Evolutionary conservation across 2,888 invertebrate species (phyloP).

Genomic region (Maniola hyperantus): DNA sequence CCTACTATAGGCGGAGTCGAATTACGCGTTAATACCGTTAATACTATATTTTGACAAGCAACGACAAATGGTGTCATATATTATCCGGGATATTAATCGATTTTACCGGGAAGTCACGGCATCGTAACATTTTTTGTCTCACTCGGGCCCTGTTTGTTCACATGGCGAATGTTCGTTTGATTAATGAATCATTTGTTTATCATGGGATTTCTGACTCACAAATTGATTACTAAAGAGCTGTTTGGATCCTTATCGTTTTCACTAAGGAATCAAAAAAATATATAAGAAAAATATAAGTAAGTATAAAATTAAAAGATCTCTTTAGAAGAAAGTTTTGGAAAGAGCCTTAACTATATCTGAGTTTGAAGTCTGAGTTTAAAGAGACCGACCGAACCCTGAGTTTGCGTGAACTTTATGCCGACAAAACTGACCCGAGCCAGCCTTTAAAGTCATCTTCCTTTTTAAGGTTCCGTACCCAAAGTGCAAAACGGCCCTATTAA

Average conservation of each 20-base stretch:
- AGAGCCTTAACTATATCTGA: too few species aligned
- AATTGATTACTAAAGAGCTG: not conserved
- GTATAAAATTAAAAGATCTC: too few species aligned
- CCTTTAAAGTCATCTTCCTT: too few species aligned
- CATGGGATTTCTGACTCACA: conserved; percentile 21
- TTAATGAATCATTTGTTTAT: conserved; percentile 47
- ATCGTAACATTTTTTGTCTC: conserved; percentile 32
- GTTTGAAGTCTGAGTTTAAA: too few species aligned
- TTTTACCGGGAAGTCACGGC: conserved; percentile 46
- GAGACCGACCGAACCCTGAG: too few species aligned
- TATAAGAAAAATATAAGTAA: not conserved
- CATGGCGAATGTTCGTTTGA: conserved; percentile 43
- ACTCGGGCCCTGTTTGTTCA: conserved; percentile 40
- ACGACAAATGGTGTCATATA: conserved; percentile 73
- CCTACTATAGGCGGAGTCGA: conserved; percentile 70
- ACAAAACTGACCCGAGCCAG: too few species aligned
- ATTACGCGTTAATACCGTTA: conserved; percentile 71
- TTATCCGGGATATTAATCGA: conserved; percentile 49
- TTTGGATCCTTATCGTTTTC: not conserved
- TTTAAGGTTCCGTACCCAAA: too few species aligned
- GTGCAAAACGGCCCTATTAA: too few species aligned
- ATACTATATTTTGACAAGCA: conserved; percentile 76
- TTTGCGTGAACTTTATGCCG: too few species aligned
- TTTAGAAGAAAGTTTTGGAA: too few species aligned
- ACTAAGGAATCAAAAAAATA: not conserved